Evolutionary conservation across 1,140 invertebrate species (phyloP).

Genomic region (Zophobas morio): DNA sequence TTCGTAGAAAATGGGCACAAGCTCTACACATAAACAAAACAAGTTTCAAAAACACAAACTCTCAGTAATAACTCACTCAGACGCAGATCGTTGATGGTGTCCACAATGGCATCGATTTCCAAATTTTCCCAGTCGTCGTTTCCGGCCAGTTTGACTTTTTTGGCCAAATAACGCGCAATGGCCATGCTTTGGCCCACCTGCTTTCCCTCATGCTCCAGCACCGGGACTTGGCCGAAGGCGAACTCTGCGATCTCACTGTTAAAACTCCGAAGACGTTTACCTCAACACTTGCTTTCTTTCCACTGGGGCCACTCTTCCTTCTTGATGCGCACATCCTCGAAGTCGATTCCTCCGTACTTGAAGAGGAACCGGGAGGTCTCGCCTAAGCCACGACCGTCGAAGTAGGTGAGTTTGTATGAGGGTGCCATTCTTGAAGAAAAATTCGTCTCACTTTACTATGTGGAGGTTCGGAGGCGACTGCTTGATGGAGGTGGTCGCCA

Average conservation of each 20-base stretch:
- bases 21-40: background rate
- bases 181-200: slow-evolving; percentile 77
- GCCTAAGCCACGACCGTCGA: slow-evolving; percentile 74
- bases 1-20: background rate
- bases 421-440: slow-evolving; percentile 54
- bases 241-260: slow-evolving; percentile 68
- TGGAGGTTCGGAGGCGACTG: background rate
- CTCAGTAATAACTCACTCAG: slow-evolving; percentile 42
- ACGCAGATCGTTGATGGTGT: slow-evolving; percentile 72
- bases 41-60: background rate
- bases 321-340: slow-evolving; percentile 76
- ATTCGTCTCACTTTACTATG: no score
- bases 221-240: slow-evolving; percentile 82
- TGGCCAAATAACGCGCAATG: slow-evolving; percentile 80
- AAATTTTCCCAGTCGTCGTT: slow-evolving; percentile 76
- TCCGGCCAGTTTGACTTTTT: slow-evolving; percentile 75
- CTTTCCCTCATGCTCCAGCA: slow-evolving; percentile 81
- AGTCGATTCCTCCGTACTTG: slow-evolving; percentile 71
- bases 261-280: slow-evolving; percentile 41
- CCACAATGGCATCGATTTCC: slow-evolving; percentile 75
- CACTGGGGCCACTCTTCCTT: slow-evolving; percentile 72
- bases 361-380: slow-evolving; percentile 75
- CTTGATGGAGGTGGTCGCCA: no score
- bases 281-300: slow-evolving; percentile 67
- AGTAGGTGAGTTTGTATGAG: slow-evolving; percentile 73